Evolutionary conservation across 2,113 vertebrate species (phyloP), one percentile per base, ranked within the genome.

Genomic region (Lipotes vexillifer): DNA sequence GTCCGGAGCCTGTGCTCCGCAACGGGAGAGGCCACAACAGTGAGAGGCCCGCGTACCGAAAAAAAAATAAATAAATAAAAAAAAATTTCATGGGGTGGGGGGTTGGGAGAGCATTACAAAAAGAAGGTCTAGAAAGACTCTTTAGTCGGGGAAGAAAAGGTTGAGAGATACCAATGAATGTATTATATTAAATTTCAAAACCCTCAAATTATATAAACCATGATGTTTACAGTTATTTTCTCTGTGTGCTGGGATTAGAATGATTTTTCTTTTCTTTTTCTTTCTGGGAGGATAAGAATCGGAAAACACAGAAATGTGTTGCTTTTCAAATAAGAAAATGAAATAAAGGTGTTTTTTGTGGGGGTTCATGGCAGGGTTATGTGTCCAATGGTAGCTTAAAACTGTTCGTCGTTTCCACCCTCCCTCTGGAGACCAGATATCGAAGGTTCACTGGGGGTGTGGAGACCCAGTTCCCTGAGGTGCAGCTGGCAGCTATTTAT

Each of bases 371-470:
- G 88, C 18, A 49, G 68, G 57, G 31, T 9, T 18, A 8, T 0
- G 15, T 12, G 52, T n/a, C 41, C 31, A 23, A 1, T 0, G 3
- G 63, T 27, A 17, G 44, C 61, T 61, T 41, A 18, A 27, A 41
- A 10, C 9, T 12, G 7, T 29, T 57, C 1, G 0, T 27, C 5
- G 25, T 6, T 4, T 8, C 36, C 3, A 4, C 33, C 29, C 36
- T 41, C 38, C 82, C 41, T 65, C 57, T 31, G 57, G 33, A 52
- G 72, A 23, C 69, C 33, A 13, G 69, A 21, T 2, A 29, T 33
- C 0, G 4, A 17, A 0, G 36, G 77, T 7, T 55, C n/a, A 2
- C 3, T 0, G 2, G 14, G 29, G 80, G 21, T 5, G 18, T 74
- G 71, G n/a, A 41, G 27, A 33, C 18, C 29, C 27, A 29, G 95